Evolutionary conservation across 2,113 vertebrate genomes (phyloP).

Genomic region (Paralichthys olivaceus): DNA sequence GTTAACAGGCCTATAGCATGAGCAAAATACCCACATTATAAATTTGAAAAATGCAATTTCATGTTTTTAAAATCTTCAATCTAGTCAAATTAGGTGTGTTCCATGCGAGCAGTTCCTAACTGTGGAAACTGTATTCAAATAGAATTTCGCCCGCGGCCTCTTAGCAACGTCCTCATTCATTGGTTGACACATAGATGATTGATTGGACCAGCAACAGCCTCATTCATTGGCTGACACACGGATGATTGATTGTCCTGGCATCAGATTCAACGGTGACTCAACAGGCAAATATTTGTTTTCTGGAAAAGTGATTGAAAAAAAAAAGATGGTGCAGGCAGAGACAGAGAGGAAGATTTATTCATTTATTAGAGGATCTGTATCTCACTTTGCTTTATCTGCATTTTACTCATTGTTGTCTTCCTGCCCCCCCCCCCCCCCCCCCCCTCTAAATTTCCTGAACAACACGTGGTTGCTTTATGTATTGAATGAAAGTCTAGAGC

Average conservation of each 20-base stretch:
- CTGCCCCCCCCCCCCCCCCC: background rate
- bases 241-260: conserved; percentile 58
- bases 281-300: conserved; percentile 56
- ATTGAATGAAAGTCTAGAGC: conserved; percentile 29
- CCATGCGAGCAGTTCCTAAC: background rate
- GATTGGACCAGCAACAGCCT: conserved; percentile 43
- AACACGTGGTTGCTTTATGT: background rate
- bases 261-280: conserved; percentile 41
- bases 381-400: background rate
- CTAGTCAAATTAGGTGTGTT: background rate
- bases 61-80: background rate
- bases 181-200: conserved; percentile 51
- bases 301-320: conserved; percentile 13
- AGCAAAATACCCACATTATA: background rate
- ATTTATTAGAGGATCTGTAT: background rate
- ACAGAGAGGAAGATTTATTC: background rate
- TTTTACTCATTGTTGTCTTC: background rate
- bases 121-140: conserved; percentile 32
- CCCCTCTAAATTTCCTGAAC: background rate
- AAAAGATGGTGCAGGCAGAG: conserved; percentile 26
- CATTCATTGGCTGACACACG: conserved; percentile 41
- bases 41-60: background rate
- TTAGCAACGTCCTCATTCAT: conserved; percentile 36
- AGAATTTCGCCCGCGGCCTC: conserved; percentile 12
- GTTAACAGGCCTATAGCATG: no score